Percentiles rank a stretch among this genome's conserved stretches.
Conservation (phyloP, 2,888 invertebrate species). For the Leucozona laternaria region DNA sequence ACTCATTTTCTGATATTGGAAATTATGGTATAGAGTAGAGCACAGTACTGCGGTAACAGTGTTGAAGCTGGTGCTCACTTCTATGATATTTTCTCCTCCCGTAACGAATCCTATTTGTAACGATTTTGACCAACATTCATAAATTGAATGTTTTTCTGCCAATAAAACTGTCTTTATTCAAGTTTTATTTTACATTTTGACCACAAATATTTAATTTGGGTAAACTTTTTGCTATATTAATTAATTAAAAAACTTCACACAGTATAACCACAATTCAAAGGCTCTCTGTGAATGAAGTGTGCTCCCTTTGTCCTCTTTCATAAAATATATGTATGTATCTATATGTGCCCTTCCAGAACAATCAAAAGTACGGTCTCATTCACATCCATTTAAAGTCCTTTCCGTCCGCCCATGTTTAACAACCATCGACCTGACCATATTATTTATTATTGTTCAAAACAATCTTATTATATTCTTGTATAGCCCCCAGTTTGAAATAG, state of each 20-base stretch:
- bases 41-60: too few species aligned
- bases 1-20: too few species aligned
- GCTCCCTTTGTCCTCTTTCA: background rate
- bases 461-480: conserved; percentile 12
- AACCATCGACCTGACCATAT: conserved; percentile 10
- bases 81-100: too few species aligned
- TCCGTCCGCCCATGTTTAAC: background rate
- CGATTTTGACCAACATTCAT: too few species aligned
- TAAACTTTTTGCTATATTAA: background rate
- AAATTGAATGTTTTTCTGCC: too few species aligned
- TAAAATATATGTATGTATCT: too few species aligned
- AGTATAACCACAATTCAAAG: background rate
- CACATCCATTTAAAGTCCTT: background rate
- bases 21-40: too few species aligned
- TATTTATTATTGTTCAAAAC: conserved; percentile 33
- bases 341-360: background rate
- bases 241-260: background rate
- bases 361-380: conserved; percentile 6
- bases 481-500: background rate
- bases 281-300: background rate
- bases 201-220: conserved; percentile 26
- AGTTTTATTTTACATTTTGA: background rate
- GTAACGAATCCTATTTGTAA: too few species aligned
- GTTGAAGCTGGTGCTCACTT: too few species aligned
- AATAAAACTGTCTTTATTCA: background rate